These are phyloP conservation scores for Eubasilissa regina DNA, from an alignment of 1,140 invertebrate species.

Conservation along the genomic window DNA sequence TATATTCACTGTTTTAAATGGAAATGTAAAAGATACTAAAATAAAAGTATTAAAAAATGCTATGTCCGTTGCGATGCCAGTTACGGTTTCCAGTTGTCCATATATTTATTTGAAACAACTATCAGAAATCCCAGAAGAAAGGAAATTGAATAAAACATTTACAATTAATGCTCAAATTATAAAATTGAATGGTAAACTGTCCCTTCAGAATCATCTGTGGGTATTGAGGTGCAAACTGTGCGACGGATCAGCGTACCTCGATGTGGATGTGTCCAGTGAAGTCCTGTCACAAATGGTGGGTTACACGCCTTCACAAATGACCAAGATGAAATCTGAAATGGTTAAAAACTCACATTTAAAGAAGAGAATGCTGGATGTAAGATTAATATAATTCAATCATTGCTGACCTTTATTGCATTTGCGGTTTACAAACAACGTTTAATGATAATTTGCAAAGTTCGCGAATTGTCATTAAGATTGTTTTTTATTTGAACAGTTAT, in stretches of 20 bases:
- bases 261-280: conserved; percentile 66
- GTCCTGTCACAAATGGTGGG: conserved; percentile 66
- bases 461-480: no score
- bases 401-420: no score
- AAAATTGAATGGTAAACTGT: conserved; percentile 65
- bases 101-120: conserved; percentile 69
- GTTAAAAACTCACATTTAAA: conserved; percentile 63
- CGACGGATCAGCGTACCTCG: conserved; percentile 66
- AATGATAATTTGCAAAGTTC: no score
- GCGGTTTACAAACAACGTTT: no score
- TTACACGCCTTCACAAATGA: conserved; percentile 65
- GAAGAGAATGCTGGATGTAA: conserved; percentile 63
- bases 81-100: conserved; percentile 62
- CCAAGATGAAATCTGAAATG: conserved; percentile 64
- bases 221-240: conserved; percentile 65
- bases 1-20: not conserved
- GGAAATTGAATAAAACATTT: conserved; percentile 63
- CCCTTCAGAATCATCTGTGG: conserved; percentile 65
- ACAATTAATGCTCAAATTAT: conserved; percentile 67
- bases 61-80: conserved; percentile 35
- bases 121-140: conserved; percentile 62
- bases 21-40: not conserved
- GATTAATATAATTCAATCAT: not conserved
- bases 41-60: not conserved
- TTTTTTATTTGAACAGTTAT: no score